Conservation (phyloP, 2,888 invertebrate species). For the Glaucopsyche alexis region DNA sequence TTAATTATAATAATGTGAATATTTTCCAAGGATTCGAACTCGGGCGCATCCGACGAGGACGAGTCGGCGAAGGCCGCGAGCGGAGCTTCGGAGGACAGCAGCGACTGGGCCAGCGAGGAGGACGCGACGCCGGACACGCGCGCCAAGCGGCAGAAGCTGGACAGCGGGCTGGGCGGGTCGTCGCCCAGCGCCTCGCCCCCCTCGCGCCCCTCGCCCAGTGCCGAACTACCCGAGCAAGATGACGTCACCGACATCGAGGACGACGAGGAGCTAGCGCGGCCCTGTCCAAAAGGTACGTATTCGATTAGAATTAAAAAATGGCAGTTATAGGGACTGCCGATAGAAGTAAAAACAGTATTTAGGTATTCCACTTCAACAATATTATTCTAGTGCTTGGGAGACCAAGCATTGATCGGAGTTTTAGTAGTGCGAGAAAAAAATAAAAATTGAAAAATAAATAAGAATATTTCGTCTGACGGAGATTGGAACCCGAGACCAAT, state of each 20-base stretch:
- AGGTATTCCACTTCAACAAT: too few species aligned
- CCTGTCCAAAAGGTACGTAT: constrained; percentile 7
- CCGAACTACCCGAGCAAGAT: constrained; percentile 36
- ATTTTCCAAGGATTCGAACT: not conserved
- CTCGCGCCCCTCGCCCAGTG: constrained; percentile 31
- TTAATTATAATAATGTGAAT: too few species aligned
- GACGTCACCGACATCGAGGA: constrained; percentile 43
- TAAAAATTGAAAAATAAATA: too few species aligned
- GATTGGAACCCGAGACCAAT: too few species aligned
- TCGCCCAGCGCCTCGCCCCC: constrained; percentile 42
- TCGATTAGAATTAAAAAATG: too few species aligned
- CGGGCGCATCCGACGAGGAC: not conserved
- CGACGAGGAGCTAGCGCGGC: constrained; percentile 34
- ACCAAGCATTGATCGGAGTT: too few species aligned
- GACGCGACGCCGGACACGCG: constrained; percentile 34
- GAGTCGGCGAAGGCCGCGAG: not conserved
- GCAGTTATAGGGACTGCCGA: too few species aligned
- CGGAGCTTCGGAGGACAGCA: constrained; percentile 37
- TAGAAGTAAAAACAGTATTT: too few species aligned
- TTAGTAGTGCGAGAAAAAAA: too few species aligned
- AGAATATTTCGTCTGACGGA: too few species aligned
- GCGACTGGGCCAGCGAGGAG: constrained; percentile 35
- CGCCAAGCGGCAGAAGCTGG: constrained; percentile 78
- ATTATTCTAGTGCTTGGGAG: too few species aligned
- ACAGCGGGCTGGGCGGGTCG: constrained; percentile 72